Evolutionary conservation across 2,888 invertebrate genomes (phyloP).

Genomic region (Cerceris ruficornis): DNA sequence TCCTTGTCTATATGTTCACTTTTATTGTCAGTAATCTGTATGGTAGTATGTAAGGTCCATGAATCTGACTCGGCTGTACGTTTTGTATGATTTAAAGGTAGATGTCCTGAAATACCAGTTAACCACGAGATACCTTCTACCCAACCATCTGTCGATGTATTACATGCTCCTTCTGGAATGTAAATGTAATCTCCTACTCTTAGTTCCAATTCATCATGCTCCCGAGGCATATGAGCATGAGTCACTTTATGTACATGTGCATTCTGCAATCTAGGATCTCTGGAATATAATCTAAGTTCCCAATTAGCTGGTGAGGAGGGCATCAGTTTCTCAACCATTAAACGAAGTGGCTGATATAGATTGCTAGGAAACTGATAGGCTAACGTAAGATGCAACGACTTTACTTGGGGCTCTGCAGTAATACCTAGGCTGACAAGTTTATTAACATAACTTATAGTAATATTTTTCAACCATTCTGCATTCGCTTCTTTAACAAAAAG

Average conservation of each 20-base stretch:
- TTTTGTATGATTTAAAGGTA: slow-evolving; percentile 92
- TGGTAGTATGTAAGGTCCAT: slow-evolving; percentile 92
- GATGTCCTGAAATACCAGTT: slow-evolving; percentile 89
- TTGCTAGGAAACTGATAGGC: slow-evolving; percentile 93
- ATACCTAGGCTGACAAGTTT: slow-evolving; percentile 89
- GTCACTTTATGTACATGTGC: slow-evolving; percentile 89
- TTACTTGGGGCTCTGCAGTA: slow-evolving; percentile 90
- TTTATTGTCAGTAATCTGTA: slow-evolving; percentile 80
- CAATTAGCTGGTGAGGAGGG: slow-evolving; percentile 85
- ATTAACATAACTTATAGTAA: slow-evolving; percentile 91
- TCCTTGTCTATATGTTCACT: slow-evolving; percentile 60
- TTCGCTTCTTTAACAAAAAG: slow-evolving; percentile 92
- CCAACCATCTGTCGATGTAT: slow-evolving; percentile 92
- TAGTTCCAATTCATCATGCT: slow-evolving; percentile 92
- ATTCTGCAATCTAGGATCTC: slow-evolving; percentile 88
- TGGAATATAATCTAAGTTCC: slow-evolving; percentile 94
- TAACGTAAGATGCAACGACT: slow-evolving; percentile 93
- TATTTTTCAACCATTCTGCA: slow-evolving; percentile 90
- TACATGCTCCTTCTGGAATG: slow-evolving; percentile 88
- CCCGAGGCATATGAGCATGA: slow-evolving; percentile 89
- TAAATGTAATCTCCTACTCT: slow-evolving; percentile 94
- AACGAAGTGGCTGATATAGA: slow-evolving; percentile 88
- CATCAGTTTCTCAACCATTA: slow-evolving; percentile 88
- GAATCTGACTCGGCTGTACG: slow-evolving; percentile 94
- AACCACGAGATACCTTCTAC: slow-evolving; percentile 92